Conservation (phyloP, 1,140 invertebrate species). For the Spodoptera litura region DNA sequence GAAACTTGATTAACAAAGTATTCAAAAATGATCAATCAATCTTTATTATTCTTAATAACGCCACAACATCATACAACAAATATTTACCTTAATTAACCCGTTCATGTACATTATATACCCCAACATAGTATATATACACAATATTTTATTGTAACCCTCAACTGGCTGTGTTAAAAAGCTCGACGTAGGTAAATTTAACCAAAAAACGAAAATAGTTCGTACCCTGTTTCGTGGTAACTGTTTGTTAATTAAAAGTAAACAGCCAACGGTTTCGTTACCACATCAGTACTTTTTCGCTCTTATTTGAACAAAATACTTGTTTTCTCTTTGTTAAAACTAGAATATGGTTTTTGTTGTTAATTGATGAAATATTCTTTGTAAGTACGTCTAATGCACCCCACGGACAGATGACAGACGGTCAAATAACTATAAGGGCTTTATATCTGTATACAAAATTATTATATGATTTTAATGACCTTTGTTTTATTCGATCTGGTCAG, state of each 20-base stretch:
- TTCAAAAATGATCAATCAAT: too few relatives aligned
- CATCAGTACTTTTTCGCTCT: conserved; percentile 21
- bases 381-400: too few relatives aligned
- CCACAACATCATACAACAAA: too few relatives aligned
- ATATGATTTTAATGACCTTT: too few relatives aligned
- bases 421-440: too few relatives aligned
- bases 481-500: too few relatives aligned
- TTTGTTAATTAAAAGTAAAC: conserved; percentile 42
- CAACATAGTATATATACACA: not conserved
- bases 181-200: conserved; percentile 6
- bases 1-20: too few relatives aligned
- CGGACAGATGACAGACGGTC: too few relatives aligned
- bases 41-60: too few relatives aligned
- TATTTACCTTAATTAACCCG: not conserved
- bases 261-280: conserved; percentile 32
- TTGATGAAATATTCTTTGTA: too few relatives aligned
- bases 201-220: conserved; percentile 36
- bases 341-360: not conserved
- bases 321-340: conserved; percentile 34
- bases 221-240: conserved; percentile 14
- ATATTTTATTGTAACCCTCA: conserved; percentile 18
- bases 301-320: not conserved
- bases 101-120: not conserved
- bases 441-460: too few relatives aligned
- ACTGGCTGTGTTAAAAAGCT: not conserved